Conservation (phyloP, 2,888 invertebrate species). For the Serrognathus titanus region DNA sequence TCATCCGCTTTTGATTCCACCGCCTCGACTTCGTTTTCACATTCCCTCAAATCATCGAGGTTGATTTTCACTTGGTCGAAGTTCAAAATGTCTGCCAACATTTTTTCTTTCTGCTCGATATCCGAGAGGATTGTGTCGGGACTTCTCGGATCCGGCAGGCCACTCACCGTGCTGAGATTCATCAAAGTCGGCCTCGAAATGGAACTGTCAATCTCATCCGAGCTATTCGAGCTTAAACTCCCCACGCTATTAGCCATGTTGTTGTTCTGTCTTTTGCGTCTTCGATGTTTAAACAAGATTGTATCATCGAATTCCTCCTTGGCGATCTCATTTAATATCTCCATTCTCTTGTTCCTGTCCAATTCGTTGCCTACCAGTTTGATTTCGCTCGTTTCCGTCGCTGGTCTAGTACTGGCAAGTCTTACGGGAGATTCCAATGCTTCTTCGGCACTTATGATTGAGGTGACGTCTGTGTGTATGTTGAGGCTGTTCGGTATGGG, state of each 20-base stretch:
- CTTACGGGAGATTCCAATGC: constrained; percentile 68
- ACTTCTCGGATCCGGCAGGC: constrained; percentile 56
- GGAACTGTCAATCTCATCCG: constrained; percentile 36
- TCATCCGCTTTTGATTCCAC: too few species aligned
- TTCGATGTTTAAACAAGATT: constrained; percentile 62
- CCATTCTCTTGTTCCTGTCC: constrained; percentile 52
- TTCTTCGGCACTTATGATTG: constrained; percentile 65
- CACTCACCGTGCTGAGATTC: constrained; percentile 49
- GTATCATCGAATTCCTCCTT: constrained; percentile 70
- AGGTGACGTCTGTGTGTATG: constrained; percentile 48
- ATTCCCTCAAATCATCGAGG: constrained; percentile 18
- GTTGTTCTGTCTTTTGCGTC: constrained; percentile 37
- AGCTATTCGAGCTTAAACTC: constrained; percentile 41
- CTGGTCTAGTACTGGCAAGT: not conserved
- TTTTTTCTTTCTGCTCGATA: constrained; percentile 71
- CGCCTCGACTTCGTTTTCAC: too few species aligned
- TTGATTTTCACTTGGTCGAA: constrained; percentile 50
- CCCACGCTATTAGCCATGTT: constrained; percentile 27
- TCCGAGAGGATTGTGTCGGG: constrained; percentile 66
- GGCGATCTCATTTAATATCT: constrained; percentile 68
- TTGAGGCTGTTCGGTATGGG: constrained; percentile 31
- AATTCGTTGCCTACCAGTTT: constrained; percentile 26
- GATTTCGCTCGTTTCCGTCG: constrained; percentile 16
- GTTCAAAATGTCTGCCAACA: constrained; percentile 64
- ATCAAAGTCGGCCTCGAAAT: constrained; percentile 47